Evolutionary conservation across 2,888 invertebrate species (phyloP).

Genomic region (Myopa testacea): DNA sequence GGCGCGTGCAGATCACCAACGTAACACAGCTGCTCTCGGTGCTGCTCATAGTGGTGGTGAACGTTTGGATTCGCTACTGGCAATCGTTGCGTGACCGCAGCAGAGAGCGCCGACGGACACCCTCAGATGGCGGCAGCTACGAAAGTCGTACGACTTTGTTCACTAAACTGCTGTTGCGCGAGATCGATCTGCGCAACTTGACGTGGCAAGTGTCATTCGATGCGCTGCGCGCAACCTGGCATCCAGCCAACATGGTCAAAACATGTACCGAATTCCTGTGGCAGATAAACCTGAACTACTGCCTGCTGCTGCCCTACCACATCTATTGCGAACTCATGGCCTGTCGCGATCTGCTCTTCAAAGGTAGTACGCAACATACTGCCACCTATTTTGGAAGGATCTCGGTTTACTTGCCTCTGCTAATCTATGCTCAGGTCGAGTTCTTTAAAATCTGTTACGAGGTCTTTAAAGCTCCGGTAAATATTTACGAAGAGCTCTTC

Average conservation of each 20-base stretch:
- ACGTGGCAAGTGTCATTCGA: conserved; percentile 66
- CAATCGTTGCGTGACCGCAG: conserved; percentile 61
- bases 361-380: conserved; percentile 57
- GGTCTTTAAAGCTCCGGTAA: conserved; percentile 63
- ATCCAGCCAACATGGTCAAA: conserved; percentile 67
- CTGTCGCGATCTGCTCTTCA: conserved; percentile 58
- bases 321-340: conserved; percentile 60
- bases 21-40: conserved; percentile 71
- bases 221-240: conserved; percentile 66
- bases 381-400: conserved; percentile 60
- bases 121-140: conserved; percentile 15
- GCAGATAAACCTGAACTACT: conserved; percentile 58
- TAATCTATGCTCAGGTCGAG: conserved; percentile 63
- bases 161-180: conserved; percentile 64
- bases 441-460: conserved; percentile 60
- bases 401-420: conserved; percentile 61
- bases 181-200: conserved; percentile 59
- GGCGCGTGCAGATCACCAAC: conserved; percentile 56
- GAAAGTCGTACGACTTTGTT: conserved; percentile 51
- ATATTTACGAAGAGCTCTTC: conserved; percentile 65
- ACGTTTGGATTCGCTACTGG: conserved; percentile 74
- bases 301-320: conserved; percentile 59
- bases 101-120: conserved; percentile 50
- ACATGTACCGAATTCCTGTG: conserved; percentile 62
- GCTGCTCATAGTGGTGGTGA: conserved; percentile 74